Evolutionary conservation across 2,797 vertebrate species (phyloP), one percentile per base, ranked within the genome.

Genomic region (Gymnodraco acuticeps): DNA sequence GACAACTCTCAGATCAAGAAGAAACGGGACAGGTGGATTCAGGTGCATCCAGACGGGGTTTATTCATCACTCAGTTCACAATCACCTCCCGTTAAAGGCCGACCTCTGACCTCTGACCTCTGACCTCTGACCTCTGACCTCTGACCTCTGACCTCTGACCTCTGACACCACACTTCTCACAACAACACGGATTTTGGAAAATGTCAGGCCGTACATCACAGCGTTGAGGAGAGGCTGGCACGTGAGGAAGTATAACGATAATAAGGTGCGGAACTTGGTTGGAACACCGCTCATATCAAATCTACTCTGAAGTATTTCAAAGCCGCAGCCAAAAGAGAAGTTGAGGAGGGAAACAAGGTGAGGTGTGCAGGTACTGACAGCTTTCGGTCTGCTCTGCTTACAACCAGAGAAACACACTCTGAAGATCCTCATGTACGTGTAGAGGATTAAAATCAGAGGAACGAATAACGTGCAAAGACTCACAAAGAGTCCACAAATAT

Each of bases 291-390:
- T 70, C 65, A 75, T 69, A 53, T 84, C 15, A 51, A 83, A 82
- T 13, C 87, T 81, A 13, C 86, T 89, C 61, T 84, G 84, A 1
- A 90, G 0, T 2, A 82, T 62, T 31, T 91, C 83, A 82, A 91
- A 92, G 33, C 33, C 2, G 33, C 33, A 38, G 33, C 33, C 33
- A 9, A 38, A 38, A 9, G 33, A 38, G 33, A 38, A 38, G 33
- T 38, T 38, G 8, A 38, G 0, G 33, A 38, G 33, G 33, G 33
- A 38, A 38, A 38, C 7, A 38, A 38, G 7, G 7, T 38, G 33
- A 38, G 33, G 33, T 38, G 33, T 9, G 33, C 33, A 38, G 33
- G 33, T 38, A 38, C 7, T 38, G 33, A 38, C 1, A 38, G 33
- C 7, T 38, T 9, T 38, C 33, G 38, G 33, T 38, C 33, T 38